Conservation (phyloP, 2,797 vertebrate genomes). For the Xiphophorus birchmanni region DNA sequence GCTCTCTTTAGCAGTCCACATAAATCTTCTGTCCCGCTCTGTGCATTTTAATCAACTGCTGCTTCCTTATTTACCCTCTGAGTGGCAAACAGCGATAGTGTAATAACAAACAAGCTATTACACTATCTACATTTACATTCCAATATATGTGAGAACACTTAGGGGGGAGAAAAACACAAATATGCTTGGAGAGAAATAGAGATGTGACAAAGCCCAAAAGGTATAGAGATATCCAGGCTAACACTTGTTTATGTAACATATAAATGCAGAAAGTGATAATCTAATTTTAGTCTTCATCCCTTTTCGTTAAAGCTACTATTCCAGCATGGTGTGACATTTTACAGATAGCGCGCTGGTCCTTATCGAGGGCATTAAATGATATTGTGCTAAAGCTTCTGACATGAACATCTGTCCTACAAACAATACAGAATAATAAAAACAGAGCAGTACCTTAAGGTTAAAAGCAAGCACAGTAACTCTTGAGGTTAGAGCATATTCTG, state of each 20-base stretch:
- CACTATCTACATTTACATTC: slow-evolving; percentile 70
- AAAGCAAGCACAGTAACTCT: slow-evolving; percentile 44
- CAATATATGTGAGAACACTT: slow-evolving; percentile 61
- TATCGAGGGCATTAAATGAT: slow-evolving; percentile 10
- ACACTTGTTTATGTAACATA: slow-evolving; percentile 16
- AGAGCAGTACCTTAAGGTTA: slow-evolving; percentile 47
- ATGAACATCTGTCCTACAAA: slow-evolving; percentile 42
- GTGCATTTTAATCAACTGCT: slow-evolving; percentile 66
- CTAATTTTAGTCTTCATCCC: background rate
- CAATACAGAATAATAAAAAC: slow-evolving; percentile 37
- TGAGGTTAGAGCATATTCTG: slow-evolving; percentile 28
- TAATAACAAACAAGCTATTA: slow-evolving; percentile 68
- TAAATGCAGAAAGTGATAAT: slow-evolving; percentile 23
- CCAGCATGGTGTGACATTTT: slow-evolving; percentile 23
- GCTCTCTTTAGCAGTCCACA: slow-evolving; percentile 37
- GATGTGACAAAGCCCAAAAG: slow-evolving; percentile 3
- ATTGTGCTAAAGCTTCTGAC: slow-evolving; percentile 19
- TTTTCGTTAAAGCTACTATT: slow-evolving; percentile 16
- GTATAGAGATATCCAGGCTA: background rate
- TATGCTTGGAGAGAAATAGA: slow-evolving; percentile 3
- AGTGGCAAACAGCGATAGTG: slow-evolving; percentile 51
- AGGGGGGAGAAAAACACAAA: background rate
- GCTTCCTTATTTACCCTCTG: slow-evolving; percentile 64
- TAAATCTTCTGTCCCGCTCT: slow-evolving; percentile 54
- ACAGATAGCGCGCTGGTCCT: slow-evolving; percentile 24